phyloP scores from a whole-genome alignment of 2,797 vertebrate species.

The Limnodromus scolopaceus region DNA sequence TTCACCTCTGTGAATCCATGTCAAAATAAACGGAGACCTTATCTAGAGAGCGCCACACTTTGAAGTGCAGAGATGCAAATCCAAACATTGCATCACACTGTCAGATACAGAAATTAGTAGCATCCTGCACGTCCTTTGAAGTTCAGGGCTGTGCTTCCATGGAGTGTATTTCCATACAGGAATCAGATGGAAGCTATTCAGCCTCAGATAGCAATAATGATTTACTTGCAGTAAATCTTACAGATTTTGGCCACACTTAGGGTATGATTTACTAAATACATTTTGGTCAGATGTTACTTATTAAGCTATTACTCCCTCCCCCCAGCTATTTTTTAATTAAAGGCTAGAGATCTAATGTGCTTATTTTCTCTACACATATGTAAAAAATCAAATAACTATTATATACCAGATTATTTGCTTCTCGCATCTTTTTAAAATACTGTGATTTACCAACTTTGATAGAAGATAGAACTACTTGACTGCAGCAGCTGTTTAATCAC shows the following conservation, averaged over 20 bases:
- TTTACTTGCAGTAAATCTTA: constrained; percentile 73
- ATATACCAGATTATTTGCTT: constrained; percentile 20
- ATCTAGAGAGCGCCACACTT: constrained; percentile 80
- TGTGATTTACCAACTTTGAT: constrained; percentile 16
- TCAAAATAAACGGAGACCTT: constrained; percentile 88
- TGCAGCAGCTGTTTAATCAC: constrained; percentile 41
- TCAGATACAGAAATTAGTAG: constrained; percentile 85
- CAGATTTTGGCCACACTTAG: constrained; percentile 63
- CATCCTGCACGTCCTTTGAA: constrained; percentile 85
- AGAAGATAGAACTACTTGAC: constrained; percentile 21
- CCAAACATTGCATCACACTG: constrained; percentile 81
- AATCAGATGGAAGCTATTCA: constrained; percentile 86
- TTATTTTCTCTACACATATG: constrained; percentile 65
- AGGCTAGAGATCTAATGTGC: constrained; percentile 68
- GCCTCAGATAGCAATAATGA: constrained; percentile 81
- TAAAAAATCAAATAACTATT: constrained; percentile 72
- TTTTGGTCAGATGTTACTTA: constrained; percentile 74
- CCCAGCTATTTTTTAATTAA: constrained; percentile 76
- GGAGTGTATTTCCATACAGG: constrained; percentile 53
- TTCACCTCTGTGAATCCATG: constrained; percentile 85
- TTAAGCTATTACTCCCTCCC: constrained; percentile 67
- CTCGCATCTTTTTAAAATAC: constrained; percentile 28
- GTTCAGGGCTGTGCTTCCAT: constrained; percentile 74
- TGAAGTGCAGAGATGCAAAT: constrained; percentile 88
- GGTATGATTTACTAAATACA: constrained; percentile 49